phyloP scores from a whole-genome alignment of 1,140 invertebrate genomes.

The Eriocheir sinensis region DNA sequence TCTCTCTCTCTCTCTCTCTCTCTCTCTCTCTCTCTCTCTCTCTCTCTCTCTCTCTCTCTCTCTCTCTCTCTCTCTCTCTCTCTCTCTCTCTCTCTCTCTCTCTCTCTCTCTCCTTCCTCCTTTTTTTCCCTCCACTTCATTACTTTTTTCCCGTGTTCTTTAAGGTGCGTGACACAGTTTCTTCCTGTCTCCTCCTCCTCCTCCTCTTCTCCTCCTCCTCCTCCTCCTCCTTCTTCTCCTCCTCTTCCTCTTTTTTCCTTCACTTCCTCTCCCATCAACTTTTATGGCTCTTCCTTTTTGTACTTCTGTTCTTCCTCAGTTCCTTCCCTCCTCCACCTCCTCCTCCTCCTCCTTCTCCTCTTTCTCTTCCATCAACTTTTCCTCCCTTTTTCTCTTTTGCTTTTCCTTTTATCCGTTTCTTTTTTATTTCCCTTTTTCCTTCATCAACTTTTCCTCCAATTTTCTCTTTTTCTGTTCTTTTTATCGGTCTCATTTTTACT shows the following conservation, averaged over 20 bases:
- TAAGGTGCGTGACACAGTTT: not conserved
- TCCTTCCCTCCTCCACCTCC: no score
- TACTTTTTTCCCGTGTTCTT: not conserved
- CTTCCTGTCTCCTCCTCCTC: not conserved
- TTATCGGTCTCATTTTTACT: not conserved
- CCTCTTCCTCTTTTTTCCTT: not conserved
- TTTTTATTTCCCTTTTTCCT: not conserved
- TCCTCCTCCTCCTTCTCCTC: no score
- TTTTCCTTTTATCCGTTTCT: no score
- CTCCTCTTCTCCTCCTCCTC: not conserved
- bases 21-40: not conserved
- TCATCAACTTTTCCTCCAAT: not conserved
- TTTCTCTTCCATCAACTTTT: not conserved
- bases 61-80: not conserved
- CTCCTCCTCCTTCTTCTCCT: conserved; percentile 22
- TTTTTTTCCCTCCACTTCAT: not conserved
- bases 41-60: not conserved
- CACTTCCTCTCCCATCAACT: not conserved
- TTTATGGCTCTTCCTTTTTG: no score
- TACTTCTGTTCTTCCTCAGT: no score
- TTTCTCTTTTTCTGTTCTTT: not conserved
- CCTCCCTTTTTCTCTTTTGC: not conserved
- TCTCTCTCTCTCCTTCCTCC: not conserved
- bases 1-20: not conserved
- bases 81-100: not conserved